phyloP scores from a whole-genome alignment of 2,888 invertebrate genomes.

The Phanerotoma sp. region DNA sequence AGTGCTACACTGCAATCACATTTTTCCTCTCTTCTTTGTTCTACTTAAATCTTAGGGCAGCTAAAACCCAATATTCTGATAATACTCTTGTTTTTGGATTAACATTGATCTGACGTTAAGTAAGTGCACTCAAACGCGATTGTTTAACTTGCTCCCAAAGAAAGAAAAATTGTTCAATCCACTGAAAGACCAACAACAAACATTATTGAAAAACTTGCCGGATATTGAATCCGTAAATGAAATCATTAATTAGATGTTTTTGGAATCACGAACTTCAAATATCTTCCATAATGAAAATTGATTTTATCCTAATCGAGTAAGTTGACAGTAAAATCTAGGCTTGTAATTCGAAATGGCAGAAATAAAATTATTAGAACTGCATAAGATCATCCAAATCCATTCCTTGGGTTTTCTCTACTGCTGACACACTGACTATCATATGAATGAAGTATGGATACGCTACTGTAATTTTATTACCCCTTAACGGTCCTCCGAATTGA shows the following conservation, averaged over 20 bases:
- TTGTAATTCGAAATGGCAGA: slow-evolving; percentile 5
- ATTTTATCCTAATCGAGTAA: not conserved
- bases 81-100: slow-evolving; percentile 48
- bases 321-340: slow-evolving; percentile 8
- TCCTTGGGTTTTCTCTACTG: no score
- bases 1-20: slow-evolving; percentile 31
- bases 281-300: not conserved
- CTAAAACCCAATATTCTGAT: slow-evolving; percentile 43
- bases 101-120: slow-evolving; percentile 49
- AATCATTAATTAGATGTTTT: not conserved
- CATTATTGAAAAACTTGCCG: no score
- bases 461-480: no score
- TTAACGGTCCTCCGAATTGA: not conserved
- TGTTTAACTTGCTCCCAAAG: slow-evolving; percentile 1
- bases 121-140: slow-evolving; percentile 38
- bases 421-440: no score
- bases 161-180: not conserved
- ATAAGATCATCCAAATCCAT: no score
- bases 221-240: not conserved
- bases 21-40: slow-evolving; percentile 6
- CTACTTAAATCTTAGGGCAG: slow-evolving; percentile 24
- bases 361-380: no score
- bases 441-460: no score
- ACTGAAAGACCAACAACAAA: no score
- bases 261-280: not conserved